Evolutionary conservation across 2,888 invertebrate genomes (phyloP), one percentile per base, ranked within the genome.

Genomic region (Parnassius orleans): DNA sequence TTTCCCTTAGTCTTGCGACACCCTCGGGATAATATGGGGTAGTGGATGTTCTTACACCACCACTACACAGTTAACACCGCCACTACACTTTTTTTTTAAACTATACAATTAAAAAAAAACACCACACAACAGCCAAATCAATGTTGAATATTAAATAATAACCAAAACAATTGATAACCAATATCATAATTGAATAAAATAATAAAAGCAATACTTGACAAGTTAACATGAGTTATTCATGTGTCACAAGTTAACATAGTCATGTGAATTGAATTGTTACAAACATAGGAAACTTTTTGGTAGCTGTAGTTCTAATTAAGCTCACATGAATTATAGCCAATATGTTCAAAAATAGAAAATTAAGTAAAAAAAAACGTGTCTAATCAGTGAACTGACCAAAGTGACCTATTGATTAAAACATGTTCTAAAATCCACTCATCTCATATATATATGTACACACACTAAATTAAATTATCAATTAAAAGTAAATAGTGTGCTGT

Each of bases 191-290:
- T 33, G 1, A 33, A 33, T 5, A 33, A 51, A 51, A 51, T 19
- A 51, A n/a, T 11, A 15, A 10, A 19, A 51, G 51, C 33, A 10
- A 10, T 33, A 33, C n/a, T 15, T 5, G 42, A 53, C 41, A 42
- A 53, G 42, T 41, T 14, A 53, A 42, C 12, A 12, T 14, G 33
- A 9, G 12, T 24, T 7, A 44, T 43, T 50, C 50, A 44, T 55
- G 60, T 55, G 2, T 55, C 9, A 44, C 54, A 55, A 50, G 43
- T 61, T 61, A 61, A 51, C 61, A 56, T 44, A 12, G 14, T 41
- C 19, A n/a, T 51, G 61, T 43, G 51, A 61, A 56, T 44, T 33
- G 33, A 33, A 33, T 51, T 10, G 10, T 44, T 61, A 5, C 46
- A 14, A 5, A 41, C n/a, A 60, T 19, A 50, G n/a, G 9, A 5